Percentiles rank a stretch among this genome's conserved stretches.
These are phyloP conservation scores for Seira sanloemensis DNA, from an alignment of 2,888 invertebrate species.

Conservation along the genomic window DNA sequence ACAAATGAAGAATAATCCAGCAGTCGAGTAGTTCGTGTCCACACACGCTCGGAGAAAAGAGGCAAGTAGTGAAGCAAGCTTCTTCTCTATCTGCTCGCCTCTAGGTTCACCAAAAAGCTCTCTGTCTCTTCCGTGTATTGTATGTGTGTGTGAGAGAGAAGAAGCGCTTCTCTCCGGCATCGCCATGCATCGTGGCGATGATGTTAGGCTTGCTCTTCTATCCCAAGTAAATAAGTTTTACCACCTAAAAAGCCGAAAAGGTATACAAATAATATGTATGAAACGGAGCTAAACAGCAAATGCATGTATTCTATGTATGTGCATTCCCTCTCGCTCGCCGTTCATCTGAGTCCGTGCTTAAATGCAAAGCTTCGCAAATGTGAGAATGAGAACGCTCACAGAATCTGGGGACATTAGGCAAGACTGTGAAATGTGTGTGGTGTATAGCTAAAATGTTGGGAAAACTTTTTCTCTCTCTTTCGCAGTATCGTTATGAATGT, in stretches of 20 bases:
- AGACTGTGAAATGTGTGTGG: background rate
- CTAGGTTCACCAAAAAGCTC: background rate
- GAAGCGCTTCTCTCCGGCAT: background rate
- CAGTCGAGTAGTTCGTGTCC: conserved; percentile 59
- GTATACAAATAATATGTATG: too few species aligned
- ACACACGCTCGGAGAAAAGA: conserved; percentile 51
- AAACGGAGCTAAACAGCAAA: too few species aligned
- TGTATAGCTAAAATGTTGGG: background rate
- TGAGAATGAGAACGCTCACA: too few species aligned
- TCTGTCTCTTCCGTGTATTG: background rate
- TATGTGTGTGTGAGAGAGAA: background rate
- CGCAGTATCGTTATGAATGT: background rate
- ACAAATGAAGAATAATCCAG: conserved; percentile 67
- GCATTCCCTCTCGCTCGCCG: too few species aligned
- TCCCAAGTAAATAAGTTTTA: conserved; percentile 2
- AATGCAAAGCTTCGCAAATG: too few species aligned
- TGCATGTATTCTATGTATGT: too few species aligned
- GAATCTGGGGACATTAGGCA: background rate
- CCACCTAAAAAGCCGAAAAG: conserved; percentile 10
- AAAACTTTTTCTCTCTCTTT: background rate
- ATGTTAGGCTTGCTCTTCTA: background rate
- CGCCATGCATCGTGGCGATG: conserved; percentile 3
- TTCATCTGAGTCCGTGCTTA: too few species aligned
- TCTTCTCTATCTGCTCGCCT: background rate
- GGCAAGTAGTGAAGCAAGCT: conserved; percentile 42